Evolutionary conservation across 2,797 vertebrate genomes (phyloP).

Genomic region (Scolopax rusticola): DNA sequence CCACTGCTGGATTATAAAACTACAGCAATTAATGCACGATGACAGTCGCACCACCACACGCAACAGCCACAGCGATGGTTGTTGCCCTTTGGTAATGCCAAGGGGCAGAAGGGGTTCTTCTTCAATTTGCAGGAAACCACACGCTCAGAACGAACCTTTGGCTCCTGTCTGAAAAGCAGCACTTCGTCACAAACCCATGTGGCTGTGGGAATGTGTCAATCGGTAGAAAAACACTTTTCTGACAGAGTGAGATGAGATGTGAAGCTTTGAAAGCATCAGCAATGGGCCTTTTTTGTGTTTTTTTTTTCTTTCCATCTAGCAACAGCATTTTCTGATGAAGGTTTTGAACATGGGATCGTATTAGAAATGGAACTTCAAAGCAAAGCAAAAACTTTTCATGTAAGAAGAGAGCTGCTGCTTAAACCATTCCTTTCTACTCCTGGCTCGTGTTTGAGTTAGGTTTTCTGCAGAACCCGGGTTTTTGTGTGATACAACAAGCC

Average conservation of each 20-base stretch:
- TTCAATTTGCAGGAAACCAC: neutral
- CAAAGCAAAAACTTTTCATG: neutral
- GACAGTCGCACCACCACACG: neutral
- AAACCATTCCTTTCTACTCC: neutral
- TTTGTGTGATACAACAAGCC: neutral
- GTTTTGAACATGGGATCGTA: neutral
- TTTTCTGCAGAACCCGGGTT: neutral
- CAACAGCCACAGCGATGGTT: accelerated
- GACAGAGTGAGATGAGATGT: neutral
- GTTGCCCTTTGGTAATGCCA: neutral
- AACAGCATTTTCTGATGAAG: neutral
- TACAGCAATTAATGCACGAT: neutral
- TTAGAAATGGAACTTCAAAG: neutral
- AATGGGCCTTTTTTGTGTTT: accelerated
- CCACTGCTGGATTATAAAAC: neutral
- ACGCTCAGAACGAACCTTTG: accelerated
- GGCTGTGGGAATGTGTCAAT: accelerated
- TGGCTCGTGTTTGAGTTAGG: accelerated
- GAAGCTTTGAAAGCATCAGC: neutral
- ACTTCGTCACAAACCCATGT: neutral
- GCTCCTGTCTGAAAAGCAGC: neutral
- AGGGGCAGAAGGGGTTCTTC: neutral
- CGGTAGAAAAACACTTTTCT: neutral
- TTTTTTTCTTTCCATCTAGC: neutral
- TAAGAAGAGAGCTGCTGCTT: neutral